Percentiles rank a stretch among this genome's conserved stretches.
phyloP scores from a whole-genome alignment of 2,797 vertebrate species.

The Sternotherus odoratus region DNA sequence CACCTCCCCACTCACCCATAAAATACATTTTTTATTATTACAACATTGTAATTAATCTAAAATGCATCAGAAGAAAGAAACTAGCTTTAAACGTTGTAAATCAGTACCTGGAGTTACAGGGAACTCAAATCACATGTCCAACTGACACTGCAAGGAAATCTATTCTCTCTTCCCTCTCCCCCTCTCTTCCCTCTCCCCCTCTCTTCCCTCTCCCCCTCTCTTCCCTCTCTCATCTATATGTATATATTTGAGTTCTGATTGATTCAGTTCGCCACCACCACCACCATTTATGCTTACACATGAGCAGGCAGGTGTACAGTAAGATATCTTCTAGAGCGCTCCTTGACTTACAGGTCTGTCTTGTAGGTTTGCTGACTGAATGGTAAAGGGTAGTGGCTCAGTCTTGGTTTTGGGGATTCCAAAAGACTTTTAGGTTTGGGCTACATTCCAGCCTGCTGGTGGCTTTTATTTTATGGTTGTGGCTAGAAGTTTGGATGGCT shows the following conservation, averaged over 20 bases:
- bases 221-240: too few relatives aligned
- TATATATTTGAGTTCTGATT: background rate
- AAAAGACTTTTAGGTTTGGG: background rate
- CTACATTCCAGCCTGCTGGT: background rate
- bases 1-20: background rate
- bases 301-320: background rate
- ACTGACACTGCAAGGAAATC: background rate
- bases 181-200: too few relatives aligned
- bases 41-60: background rate
- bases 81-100: background rate
- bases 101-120: background rate
- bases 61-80: background rate
- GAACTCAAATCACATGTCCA: background rate
- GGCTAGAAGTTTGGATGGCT: background rate
- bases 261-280: background rate
- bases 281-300: background rate
- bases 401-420: background rate
- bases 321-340: background rate
- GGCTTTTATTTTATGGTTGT: background rate
- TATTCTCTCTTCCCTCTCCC: too few relatives aligned
- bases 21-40: background rate
- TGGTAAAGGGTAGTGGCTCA: background rate
- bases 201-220: too few relatives aligned
- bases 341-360: background rate
- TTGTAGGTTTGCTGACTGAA: background rate